Evolutionary conservation across 2,888 invertebrate genomes (phyloP), one percentile per base, ranked within the genome.

Genomic region (Brachylomia viminalis): DNA sequence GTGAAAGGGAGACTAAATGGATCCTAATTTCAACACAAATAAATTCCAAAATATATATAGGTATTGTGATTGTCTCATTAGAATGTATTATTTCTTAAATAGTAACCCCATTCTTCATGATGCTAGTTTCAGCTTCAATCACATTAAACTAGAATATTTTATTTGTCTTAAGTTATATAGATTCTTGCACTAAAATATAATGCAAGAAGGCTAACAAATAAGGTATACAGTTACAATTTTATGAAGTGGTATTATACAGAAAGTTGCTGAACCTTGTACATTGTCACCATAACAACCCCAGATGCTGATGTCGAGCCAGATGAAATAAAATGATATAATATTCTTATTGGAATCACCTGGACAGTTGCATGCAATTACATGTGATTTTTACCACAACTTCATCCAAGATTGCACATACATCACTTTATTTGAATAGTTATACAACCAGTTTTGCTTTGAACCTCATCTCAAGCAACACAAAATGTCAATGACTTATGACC

Each of bases 1-100:
- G 86, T 84, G 79, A 84, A 85, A 85, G 85, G 78, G 27, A 62
- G 72, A 67, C 74, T 33, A 61, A 72, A 52, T 38, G 23, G 64
- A 72, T 73, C 65, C 65, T 76, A 75, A 78, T 77, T 82, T 54
- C 17, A 65, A 47, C 64, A 56, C 15, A 74, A 65, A 67, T n/a
- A 66, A 5, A 80, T 79, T 20, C 33, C 5, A 20, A 67, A 79
- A 67, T 49, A 20, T 30, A 27, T 52, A 27, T 20, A 45, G 1
- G 2, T 30, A 42, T 38, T 62, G 47, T 30, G 45, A n/a, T n/a
- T 20, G 45, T 45, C 5, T 17, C 17, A 33, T 2, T 23, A 17
- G 27, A 75, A 47, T 47, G 27, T 15, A 47, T 27, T 4, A 45
- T 17, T 20, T 64, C 27, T 49, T 17, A 47, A 47, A 33, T 10